Percentiles rank a stretch among this genome's conserved stretches.
phyloP scores from a whole-genome alignment of 2,888 invertebrate genomes.

The Synergus laeviventris region DNA sequence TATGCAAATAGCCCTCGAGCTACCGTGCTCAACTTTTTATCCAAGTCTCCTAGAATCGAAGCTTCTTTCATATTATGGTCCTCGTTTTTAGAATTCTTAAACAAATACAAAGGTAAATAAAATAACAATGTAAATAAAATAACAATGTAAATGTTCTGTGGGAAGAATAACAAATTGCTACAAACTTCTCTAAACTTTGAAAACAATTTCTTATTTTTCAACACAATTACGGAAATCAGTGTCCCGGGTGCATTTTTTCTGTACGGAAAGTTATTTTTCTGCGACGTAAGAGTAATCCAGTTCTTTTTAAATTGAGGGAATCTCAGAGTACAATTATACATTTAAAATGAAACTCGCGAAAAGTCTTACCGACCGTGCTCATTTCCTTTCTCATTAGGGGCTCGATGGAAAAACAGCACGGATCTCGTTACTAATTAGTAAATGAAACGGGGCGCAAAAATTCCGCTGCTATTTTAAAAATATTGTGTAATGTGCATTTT shows the following conservation, averaged over 20 bases:
- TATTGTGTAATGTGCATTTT: conserved; percentile 28
- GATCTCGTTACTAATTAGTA: conserved; percentile 74
- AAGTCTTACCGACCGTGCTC: conserved; percentile 61
- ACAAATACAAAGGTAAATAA: conserved; percentile 18
- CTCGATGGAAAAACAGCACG: conserved; percentile 57
- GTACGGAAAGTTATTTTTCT: conserved; percentile 25
- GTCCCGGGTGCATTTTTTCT: conserved; percentile 27
- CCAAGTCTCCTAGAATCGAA: conserved; percentile 37
- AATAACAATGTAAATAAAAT: conserved; percentile 28
- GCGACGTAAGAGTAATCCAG: conserved; percentile 51
- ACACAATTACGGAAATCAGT: conserved; percentile 30
- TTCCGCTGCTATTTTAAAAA: conserved; percentile 26
- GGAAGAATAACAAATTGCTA: background rate
- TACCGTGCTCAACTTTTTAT: conserved; percentile 70
- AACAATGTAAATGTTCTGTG: conserved; percentile 30
- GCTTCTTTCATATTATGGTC: conserved; percentile 31
- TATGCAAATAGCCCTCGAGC: conserved; percentile 72
- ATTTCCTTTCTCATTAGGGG: conserved; percentile 70
- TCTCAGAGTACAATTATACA: conserved; percentile 61
- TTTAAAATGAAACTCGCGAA: conserved; percentile 62
- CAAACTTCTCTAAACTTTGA: background rate
- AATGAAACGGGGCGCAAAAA: conserved; percentile 47
- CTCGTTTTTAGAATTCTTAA: conserved; percentile 11
- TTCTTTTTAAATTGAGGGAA: conserved; percentile 36
- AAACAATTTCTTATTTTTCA: background rate